Conservation (phyloP, 1,140 invertebrate genomes). For the Drosophila suzukii region DNA sequence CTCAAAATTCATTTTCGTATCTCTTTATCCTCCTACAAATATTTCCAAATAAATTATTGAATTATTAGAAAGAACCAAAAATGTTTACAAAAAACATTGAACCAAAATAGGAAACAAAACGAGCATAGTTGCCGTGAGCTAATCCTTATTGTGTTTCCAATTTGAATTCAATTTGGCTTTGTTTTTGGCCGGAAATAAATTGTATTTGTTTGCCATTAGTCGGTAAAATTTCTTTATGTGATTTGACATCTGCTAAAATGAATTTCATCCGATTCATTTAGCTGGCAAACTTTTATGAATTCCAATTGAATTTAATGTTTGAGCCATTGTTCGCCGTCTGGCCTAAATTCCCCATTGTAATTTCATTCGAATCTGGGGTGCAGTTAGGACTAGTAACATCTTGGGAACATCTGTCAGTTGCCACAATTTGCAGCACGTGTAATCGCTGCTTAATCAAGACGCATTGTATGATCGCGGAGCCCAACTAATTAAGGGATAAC, state of each 20-base stretch:
- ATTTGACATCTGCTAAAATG: slow-evolving; percentile 54
- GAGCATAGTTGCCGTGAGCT: slow-evolving; percentile 6
- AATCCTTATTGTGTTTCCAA: slow-evolving; percentile 33
- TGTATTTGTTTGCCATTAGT: slow-evolving; percentile 50
- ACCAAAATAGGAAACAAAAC: neutral
- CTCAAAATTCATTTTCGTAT: neutral
- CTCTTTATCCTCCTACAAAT: neutral
- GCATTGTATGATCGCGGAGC: slow-evolving; percentile 23
- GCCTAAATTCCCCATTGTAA: slow-evolving; percentile 13
- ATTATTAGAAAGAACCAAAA: neutral
- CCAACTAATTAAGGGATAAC: slow-evolving; percentile 57
- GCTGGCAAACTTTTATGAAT: slow-evolving; percentile 23
- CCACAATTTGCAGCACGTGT: slow-evolving; percentile 40
- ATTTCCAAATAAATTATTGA: slow-evolving; percentile 3
- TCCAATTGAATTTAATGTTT: slow-evolving; percentile 39
- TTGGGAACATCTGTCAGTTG: slow-evolving; percentile 36
- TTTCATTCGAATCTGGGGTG: slow-evolving; percentile 18
- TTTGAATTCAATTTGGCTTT: slow-evolving; percentile 50
- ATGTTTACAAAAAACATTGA: slow-evolving; percentile 8
- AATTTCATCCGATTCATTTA: slow-evolving; percentile 44
- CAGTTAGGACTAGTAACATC: slow-evolving; percentile 21
- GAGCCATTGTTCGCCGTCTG: slow-evolving; percentile 3
- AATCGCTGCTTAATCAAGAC: slow-evolving; percentile 61
- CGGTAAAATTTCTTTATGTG: slow-evolving; percentile 31
- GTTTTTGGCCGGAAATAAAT: slow-evolving; percentile 44